Base-by-base conservation (phyloP, 1,140 invertebrate species). In the Contarinia nasturtii region DNA sequence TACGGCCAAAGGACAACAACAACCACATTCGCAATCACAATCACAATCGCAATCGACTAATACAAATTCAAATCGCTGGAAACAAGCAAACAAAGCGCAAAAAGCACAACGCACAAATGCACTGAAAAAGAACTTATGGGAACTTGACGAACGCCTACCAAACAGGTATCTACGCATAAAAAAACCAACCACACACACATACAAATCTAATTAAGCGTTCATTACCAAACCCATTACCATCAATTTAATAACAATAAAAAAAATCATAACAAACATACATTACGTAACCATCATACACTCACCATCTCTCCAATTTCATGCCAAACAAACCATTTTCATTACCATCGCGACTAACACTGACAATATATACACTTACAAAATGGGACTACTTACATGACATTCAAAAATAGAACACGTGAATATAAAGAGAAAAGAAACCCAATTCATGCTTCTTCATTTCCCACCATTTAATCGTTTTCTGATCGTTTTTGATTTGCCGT, bases 1-100 rank as follows among this genome's bases (percentile, higher is more conserved):
- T 38, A 58, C 57, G 53, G 57, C 60, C 52, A 62, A 57, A 15
- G 65, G 59, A 49, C 59, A 62, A 44, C 61, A 63, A 40, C 61
- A 58, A 49, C 57, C 60, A 53, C 60, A 54, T 45, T 50, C 21
- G 34, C 27, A 42, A 52, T 50, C 27, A 53, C 50, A 20, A 50
- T 41, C 21, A 51, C 48, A 47, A 41, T 37, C 58, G 50, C 61
- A 33, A 67, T 63, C 21, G 62, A 62, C 42, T 60, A 61, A 21
- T 46, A 50, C 54, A 59, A 49, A 67, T 46, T 50, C 54, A 59
- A 49, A 67, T 68, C 55, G 67, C 53, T 54, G 58, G 61, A 48
- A 67, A 66, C 49, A 59, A 67, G 55, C 65, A 69, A 54, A 65
- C 20, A 27, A 27, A 27, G 27, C 27, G 27, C 27, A 27, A 27